Evolutionary conservation across 1,140 invertebrate genomes (phyloP).

Genomic region (Whitmania pigra): DNA sequence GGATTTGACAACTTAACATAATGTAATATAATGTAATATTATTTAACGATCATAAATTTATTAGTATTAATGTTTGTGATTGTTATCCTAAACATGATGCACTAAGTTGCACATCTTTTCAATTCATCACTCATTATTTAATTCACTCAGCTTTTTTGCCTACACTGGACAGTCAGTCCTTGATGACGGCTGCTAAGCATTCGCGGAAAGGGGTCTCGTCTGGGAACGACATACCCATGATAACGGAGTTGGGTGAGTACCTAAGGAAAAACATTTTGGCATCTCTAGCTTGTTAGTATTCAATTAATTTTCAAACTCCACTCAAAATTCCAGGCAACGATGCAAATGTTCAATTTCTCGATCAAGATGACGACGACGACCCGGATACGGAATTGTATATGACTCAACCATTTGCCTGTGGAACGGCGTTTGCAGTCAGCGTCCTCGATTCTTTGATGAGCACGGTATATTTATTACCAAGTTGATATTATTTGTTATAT

Average conservation of each 20-base stretch:
- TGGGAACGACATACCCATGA: constrained; percentile 26
- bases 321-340: constrained; percentile 50
- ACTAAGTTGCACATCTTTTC: too few relatives aligned
- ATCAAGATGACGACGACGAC: constrained; percentile 95
- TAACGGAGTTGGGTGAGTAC: constrained; percentile 27
- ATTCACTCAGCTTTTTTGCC: constrained; percentile 9
- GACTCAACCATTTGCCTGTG: constrained; percentile 95
- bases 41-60: too few relatives aligned
- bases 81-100: too few relatives aligned
- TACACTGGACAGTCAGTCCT: neutral
- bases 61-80: too few relatives aligned
- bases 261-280: too few relatives aligned
- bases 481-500: neutral
- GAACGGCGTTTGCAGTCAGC: constrained; percentile 94
- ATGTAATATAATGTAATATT: too few relatives aligned
- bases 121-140: too few relatives aligned
- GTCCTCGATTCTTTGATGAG: constrained; percentile 97
- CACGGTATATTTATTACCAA: constrained; percentile 52
- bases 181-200: constrained; percentile 23
- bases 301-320: neutral
- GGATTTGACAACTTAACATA: too few relatives aligned
- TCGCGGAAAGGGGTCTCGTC: constrained; percentile 24
- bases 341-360: constrained; percentile 96
- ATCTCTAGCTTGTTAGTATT: too few relatives aligned
- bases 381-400: constrained; percentile 95